Evolutionary conservation across 2,888 invertebrate genomes (phyloP).

Genomic region (Enchytraeus crypticus): DNA sequence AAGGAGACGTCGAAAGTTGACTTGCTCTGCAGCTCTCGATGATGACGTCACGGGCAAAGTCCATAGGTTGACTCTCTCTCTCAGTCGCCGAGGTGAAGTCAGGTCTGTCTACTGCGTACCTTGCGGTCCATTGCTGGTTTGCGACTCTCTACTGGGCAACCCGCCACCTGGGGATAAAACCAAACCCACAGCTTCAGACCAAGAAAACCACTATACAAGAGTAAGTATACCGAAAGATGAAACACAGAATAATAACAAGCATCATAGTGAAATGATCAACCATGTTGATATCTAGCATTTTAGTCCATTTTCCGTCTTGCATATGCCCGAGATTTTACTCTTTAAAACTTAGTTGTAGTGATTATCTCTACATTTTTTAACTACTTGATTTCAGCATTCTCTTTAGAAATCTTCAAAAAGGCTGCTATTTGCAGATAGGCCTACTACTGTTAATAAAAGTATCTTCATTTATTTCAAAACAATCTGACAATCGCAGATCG

Average conservation of each 20-base stretch:
- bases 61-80: constrained; percentile 20
- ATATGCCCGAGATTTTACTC: no score
- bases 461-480: no score
- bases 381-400: no score
- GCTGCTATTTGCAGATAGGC: no score
- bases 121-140: constrained; percentile 22
- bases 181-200: neutral
- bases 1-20: neutral
- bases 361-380: no score
- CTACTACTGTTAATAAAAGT: no score
- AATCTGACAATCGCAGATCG: no score
- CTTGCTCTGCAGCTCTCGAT: neutral
- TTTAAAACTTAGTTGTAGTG: no score
- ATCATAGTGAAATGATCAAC: no score
- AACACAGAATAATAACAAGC: neutral
- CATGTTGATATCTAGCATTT: no score
- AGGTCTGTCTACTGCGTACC: constrained; percentile 23
- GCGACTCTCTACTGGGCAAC: neutral
- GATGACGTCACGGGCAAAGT: constrained; percentile 12
- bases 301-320: no score
- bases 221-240: neutral
- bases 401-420: no score
- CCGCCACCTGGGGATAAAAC: neutral
- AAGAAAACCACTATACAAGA: constrained; percentile 21
- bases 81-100: constrained; percentile 18